Conservation (phyloP, 2,888 invertebrate species). For the Scaptomyza reducta region DNA sequence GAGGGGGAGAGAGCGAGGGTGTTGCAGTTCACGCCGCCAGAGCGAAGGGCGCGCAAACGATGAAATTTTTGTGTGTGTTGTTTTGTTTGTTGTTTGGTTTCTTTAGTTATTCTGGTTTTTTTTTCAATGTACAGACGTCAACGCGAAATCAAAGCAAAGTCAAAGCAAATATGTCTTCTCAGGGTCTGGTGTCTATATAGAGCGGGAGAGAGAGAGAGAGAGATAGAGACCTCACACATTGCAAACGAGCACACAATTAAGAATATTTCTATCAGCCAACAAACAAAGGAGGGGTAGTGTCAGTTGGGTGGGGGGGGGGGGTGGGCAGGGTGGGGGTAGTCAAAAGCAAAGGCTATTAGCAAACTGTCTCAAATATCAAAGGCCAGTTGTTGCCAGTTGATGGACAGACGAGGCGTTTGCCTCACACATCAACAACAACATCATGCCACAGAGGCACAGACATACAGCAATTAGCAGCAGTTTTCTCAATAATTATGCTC, state of each 20-base stretch:
- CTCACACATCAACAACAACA: slow-evolving; percentile 10
- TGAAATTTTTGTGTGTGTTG: slow-evolving; percentile 6
- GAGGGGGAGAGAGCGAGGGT: neutral
- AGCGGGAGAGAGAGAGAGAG: slow-evolving; percentile 6
- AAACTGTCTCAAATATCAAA: slow-evolving; percentile 81
- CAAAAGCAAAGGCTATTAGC: slow-evolving; percentile 72
- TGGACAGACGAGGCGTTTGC: slow-evolving; percentile 10
- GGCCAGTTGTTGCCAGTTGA: slow-evolving; percentile 31
- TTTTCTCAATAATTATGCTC: slow-evolving; percentile 1
- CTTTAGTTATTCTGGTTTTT: slow-evolving; percentile 16
- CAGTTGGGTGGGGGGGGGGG: neutral
- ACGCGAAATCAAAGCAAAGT: slow-evolving; percentile 77
- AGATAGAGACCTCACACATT: slow-evolving; percentile 65
- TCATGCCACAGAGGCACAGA: slow-evolving; percentile 21
- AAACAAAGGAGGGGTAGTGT: neutral
- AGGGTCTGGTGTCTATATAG: slow-evolving; percentile 43
- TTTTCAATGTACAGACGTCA: slow-evolving; percentile 68
- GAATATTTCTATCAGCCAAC: slow-evolving; percentile 70
- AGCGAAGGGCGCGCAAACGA: slow-evolving; percentile 21
- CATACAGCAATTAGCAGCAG: slow-evolving; percentile 64
- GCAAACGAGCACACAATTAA: slow-evolving; percentile 60
- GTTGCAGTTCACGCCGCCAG: slow-evolving; percentile 27
- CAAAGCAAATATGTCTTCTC: slow-evolving; percentile 60
- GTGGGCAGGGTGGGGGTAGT: neutral
- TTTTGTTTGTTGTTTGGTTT: slow-evolving; percentile 11